A percentile compares a stretch with the other conserved stretches of the same genome.
phyloP scores from a whole-genome alignment of 2,113 vertebrate species.

The Marcusenius ussheri region DNA sequence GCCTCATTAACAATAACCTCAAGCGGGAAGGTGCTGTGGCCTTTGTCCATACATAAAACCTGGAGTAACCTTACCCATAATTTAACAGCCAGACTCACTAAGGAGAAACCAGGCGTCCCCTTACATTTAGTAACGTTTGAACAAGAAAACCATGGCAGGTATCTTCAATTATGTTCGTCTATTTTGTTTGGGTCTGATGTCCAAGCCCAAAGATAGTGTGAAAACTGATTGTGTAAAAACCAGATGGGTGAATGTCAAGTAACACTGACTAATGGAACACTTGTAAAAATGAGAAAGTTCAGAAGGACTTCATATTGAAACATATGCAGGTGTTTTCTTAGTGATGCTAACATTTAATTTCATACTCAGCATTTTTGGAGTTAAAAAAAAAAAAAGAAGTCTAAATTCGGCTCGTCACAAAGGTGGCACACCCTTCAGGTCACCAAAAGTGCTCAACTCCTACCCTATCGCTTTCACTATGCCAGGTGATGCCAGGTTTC shows the following conservation, averaged over 20 bases:
- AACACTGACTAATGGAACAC: not conserved
- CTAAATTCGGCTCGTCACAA: not conserved
- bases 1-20: not conserved
- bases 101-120: not conserved
- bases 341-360: not conserved
- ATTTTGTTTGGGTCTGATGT: not conserved
- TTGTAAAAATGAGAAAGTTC: not conserved
- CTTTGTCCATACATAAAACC: not conserved
- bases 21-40: not conserved
- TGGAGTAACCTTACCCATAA: not conserved
- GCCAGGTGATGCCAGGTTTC: not conserved
- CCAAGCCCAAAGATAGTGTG: not conserved
- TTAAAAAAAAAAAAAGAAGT: not conserved
- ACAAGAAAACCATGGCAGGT: not conserved
- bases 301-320: not conserved
- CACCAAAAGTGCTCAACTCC: not conserved
- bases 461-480: not conserved
- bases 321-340: not conserved
- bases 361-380: not conserved
- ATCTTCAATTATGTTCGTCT: not conserved
- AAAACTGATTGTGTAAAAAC: not conserved
- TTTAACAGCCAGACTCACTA: not conserved
- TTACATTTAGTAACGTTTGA: not conserved
- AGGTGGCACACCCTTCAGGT: not conserved
- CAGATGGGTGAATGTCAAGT: not conserved